These are phyloP conservation scores for Diachasma alloeum DNA, from an alignment of 1,140 invertebrate genomes.

Conservation along the genomic window DNA sequence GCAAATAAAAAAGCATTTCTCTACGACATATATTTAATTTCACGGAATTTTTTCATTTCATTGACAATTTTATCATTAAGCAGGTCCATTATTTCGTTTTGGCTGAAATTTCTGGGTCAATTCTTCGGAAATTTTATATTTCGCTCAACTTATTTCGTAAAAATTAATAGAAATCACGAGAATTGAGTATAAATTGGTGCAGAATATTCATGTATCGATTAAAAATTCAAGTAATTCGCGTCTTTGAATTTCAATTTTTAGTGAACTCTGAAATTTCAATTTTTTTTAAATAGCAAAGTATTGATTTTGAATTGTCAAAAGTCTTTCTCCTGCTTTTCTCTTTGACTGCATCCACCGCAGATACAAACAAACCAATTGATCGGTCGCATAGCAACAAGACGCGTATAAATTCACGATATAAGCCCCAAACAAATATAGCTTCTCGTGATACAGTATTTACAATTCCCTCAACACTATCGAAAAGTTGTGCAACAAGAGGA, in stretches of 20 bases:
- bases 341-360: neutral
- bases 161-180: too few species aligned
- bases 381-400: neutral
- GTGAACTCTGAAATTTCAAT: too few species aligned
- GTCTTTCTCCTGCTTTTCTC: neutral
- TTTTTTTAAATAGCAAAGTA: too few species aligned
- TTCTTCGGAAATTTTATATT: too few species aligned
- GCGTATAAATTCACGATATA: neutral
- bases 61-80: neutral
- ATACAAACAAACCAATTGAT: neutral
- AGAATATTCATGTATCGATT: too few species aligned
- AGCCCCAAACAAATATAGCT: neutral
- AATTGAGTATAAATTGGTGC: too few species aligned
- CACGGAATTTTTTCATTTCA: neutral
- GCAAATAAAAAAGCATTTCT: neutral
- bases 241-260: too few species aligned
- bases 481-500: neutral
- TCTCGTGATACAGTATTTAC: neutral
- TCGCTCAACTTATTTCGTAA: too few species aligned
- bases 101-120: too few species aligned
- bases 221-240: too few species aligned
- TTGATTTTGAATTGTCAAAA: neutral
- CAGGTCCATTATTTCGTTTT: too few species aligned
- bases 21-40: neutral
- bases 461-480: neutral